phyloP scores from a whole-genome alignment of 2,888 invertebrate species.

The Lasius platythorax region DNA sequence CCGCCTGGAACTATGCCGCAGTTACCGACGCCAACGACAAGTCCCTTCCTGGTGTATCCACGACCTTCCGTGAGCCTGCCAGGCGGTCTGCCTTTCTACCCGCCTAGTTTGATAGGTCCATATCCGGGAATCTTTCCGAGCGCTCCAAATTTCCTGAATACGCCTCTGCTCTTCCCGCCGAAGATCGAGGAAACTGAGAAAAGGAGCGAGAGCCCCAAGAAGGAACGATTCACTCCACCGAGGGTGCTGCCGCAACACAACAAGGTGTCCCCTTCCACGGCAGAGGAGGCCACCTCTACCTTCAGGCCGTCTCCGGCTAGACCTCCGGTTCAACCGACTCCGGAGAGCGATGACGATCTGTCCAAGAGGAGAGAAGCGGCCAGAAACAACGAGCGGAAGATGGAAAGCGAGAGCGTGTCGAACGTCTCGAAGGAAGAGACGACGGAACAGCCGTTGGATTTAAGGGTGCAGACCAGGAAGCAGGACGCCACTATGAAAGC shows the following conservation, averaged over 20 bases:
- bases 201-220: slow-evolving; percentile 87
- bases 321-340: slow-evolving; percentile 85
- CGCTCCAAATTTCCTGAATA: slow-evolving; percentile 88
- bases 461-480: slow-evolving; percentile 81
- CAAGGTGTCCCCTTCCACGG: slow-evolving; percentile 90
- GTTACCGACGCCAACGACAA: slow-evolving; percentile 78
- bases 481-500: slow-evolving; percentile 43
- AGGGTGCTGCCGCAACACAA: slow-evolving; percentile 84
- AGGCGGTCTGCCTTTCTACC: slow-evolving; percentile 88
- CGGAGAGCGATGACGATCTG: slow-evolving; percentile 79
- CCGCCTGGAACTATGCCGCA: slow-evolving; percentile 82
- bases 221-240: slow-evolving; percentile 88
- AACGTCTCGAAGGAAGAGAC: slow-evolving; percentile 67
- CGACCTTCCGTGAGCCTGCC: slow-evolving; percentile 88
- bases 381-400: slow-evolving; percentile 77
- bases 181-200: slow-evolving; percentile 87
- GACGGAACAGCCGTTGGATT: slow-evolving; percentile 82
- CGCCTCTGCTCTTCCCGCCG: slow-evolving; percentile 90
- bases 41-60: slow-evolving; percentile 90
- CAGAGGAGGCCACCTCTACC: slow-evolving; percentile 89
- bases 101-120: slow-evolving; percentile 89
- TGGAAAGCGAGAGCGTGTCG: slow-evolving; percentile 51
- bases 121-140: slow-evolving; percentile 88
- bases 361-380: slow-evolving; percentile 65
- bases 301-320: slow-evolving; percentile 90